A percentile compares a stretch with the other conserved stretches of the same genome.
These are phyloP conservation scores for Zaprionus tsacasi DNA, from an alignment of 1,140 invertebrate species.

Conservation along the genomic window DNA sequence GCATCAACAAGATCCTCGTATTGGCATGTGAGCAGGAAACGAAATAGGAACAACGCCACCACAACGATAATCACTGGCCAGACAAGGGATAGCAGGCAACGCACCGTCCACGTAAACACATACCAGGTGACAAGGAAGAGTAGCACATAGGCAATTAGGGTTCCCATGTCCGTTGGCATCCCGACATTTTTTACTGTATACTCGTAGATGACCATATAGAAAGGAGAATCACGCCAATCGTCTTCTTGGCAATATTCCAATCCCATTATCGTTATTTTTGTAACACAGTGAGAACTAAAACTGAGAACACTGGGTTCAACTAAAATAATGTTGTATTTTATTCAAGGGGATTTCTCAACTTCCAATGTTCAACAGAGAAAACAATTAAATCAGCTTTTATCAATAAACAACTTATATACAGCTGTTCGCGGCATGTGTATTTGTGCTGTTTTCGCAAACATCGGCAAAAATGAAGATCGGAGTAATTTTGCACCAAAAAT, in stretches of 20 bases:
- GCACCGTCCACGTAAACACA: slow-evolving; percentile 25
- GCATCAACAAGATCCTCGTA: slow-evolving; percentile 23
- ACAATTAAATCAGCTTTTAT: neutral
- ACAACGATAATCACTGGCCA: slow-evolving; percentile 47
- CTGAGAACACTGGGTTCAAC: neutral
- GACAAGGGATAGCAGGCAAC: slow-evolving; percentile 43
- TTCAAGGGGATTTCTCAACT: slow-evolving; percentile 5
- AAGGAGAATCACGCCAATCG: slow-evolving; percentile 30
- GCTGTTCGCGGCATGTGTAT: neutral
- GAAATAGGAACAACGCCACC: slow-evolving; percentile 36
- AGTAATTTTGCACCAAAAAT: slow-evolving; percentile 11
- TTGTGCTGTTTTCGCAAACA: neutral
- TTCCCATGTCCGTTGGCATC: slow-evolving; percentile 56
- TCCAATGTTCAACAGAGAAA: neutral
- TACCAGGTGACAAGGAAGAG: slow-evolving; percentile 47
- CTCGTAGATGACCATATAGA: slow-evolving; percentile 32
- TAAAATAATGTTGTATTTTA: neutral
- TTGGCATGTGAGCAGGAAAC: slow-evolving; percentile 22
- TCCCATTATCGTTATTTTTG: slow-evolving; percentile 23
- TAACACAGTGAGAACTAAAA: neutral
- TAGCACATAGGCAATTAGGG: slow-evolving; percentile 52
- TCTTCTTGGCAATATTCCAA: neutral
- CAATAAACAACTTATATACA: slow-evolving; percentile 5
- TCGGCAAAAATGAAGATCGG: neutral
- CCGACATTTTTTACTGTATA: slow-evolving; percentile 50